Conservation (phyloP, 2,888 invertebrate species). For the Pseudanteris insignis region DNA sequence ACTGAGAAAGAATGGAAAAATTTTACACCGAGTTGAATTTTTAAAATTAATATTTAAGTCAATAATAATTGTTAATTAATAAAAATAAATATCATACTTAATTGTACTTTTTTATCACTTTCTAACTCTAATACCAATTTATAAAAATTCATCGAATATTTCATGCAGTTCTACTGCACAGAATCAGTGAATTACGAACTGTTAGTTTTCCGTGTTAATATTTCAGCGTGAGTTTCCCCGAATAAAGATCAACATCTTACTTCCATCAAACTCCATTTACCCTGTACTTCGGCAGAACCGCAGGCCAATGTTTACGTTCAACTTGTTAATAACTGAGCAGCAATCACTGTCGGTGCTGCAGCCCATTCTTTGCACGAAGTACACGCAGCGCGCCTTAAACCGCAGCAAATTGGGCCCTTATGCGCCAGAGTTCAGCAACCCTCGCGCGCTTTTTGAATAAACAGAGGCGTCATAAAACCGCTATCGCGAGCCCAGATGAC, state of each 20-base stretch:
- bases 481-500: constrained; percentile 18
- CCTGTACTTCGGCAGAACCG: constrained; percentile 13
- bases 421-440: too few species aligned
- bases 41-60: too few species aligned
- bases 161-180: too few species aligned
- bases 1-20: too few species aligned
- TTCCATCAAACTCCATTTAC: constrained; percentile 31
- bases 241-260: constrained; percentile 32
- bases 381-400: background rate
- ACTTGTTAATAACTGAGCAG: constrained; percentile 34
- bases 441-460: constrained; percentile 7
- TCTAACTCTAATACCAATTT: too few species aligned
- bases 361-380: constrained; percentile 12
- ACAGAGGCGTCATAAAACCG: constrained; percentile 20
- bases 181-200: too few species aligned
- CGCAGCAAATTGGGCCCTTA: constrained; percentile 16
- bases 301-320: constrained; percentile 14
- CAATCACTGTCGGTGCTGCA: constrained; percentile 24
- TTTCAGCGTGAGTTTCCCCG: constrained; percentile 9
- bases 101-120: too few species aligned
- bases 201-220: constrained; percentile 9
- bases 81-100: too few species aligned
- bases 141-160: too few species aligned
- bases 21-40: too few species aligned
- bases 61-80: too few species aligned